Evolutionary conservation across 2,797 vertebrate species (phyloP), one percentile per base, ranked within the genome.

Genomic region (Megalops cyprinoides): DNA sequence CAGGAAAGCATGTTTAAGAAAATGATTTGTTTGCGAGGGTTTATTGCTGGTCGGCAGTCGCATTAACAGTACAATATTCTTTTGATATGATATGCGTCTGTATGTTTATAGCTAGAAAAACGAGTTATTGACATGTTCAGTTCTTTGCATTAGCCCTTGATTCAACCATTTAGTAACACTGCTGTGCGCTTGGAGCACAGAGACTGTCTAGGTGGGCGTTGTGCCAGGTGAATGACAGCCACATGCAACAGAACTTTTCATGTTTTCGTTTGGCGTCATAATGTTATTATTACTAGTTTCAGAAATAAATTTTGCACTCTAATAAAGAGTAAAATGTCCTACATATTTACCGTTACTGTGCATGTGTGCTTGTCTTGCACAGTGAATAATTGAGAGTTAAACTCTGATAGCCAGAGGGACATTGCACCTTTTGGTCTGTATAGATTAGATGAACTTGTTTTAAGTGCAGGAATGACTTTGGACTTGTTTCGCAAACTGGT

Each of bases 401-500:
- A 8, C 25, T n/a, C 8, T 12, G 74, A 20, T 76, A 20, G 8
- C 28, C 48, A 3, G 28, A 12, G 14, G 23, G 23, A 55, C 20
- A 2, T 76, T 37, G 49, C 7, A 34, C 53, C 9, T n/a, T 28
- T 14, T n/a, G 12, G 39, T 44, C 28, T 15, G 39, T 73, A 49
- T 51, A 79, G 79, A 77, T 74, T 37, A 10, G 7, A 18, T 71
- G 37, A 37, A 53, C 58, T 83, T 76, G 73, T 80, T 85, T 4
- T 4, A 23, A 85, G 42, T 62, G 37, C 65, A 77, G 42, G 37
- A 62, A 78, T 82, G 83, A 91, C 88, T 89, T 87, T 90, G 87
- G 77, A 89, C 88, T 85, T 83, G 58, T 85, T 90, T 83, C 15
- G 74, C 76, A 75, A 88, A 74, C 15, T 46, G 65, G 77, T 74